Percentiles rank a stretch among this genome's conserved stretches.
These are phyloP conservation scores for Geotria australis DNA, from an alignment of 2,797 vertebrate species.

Conservation along the genomic window DNA sequence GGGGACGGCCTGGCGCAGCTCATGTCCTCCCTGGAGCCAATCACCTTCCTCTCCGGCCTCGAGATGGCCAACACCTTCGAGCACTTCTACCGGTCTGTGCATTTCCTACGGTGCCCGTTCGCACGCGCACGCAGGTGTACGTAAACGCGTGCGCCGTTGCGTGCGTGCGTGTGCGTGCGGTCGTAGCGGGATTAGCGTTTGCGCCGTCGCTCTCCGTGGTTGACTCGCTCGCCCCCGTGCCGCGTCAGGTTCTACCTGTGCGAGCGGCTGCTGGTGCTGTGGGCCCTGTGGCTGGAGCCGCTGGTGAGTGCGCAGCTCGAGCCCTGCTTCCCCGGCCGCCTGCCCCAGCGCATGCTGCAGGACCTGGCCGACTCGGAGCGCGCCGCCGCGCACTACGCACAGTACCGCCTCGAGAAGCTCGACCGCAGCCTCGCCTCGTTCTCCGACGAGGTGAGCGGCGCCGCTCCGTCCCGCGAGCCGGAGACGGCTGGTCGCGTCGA, in stretches of 20 bases:
- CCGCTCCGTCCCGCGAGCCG: background rate
- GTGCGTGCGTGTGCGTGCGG: too few species aligned
- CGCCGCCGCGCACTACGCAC: slow-evolving; percentile 40
- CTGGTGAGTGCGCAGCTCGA: slow-evolving; percentile 39
- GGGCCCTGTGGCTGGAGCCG: slow-evolving; percentile 43
- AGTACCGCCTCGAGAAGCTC: slow-evolving; percentile 45
- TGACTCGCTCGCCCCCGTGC: too few species aligned
- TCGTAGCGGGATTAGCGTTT: too few species aligned
- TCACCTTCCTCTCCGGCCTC: slow-evolving; percentile 46
- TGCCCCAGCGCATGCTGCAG: slow-evolving; percentile 66
- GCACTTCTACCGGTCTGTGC: slow-evolving; percentile 60
- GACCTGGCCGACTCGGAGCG: slow-evolving; percentile 32
- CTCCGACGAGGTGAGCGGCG: background rate
- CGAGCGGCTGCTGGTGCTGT: slow-evolving; percentile 42
- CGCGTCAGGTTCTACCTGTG: slow-evolving; percentile 40
- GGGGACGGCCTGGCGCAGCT: slow-evolving; percentile 20
- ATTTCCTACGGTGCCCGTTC: too few species aligned
- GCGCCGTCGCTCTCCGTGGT: too few species aligned
- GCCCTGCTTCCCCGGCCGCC: slow-evolving; percentile 56
- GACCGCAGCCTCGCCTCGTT: slow-evolving; percentile 9
- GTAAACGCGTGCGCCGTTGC: too few species aligned
- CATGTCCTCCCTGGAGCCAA: slow-evolving; percentile 38
- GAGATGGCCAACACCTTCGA: slow-evolving; percentile 69
- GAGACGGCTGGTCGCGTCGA: background rate
- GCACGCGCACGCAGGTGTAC: too few species aligned